Base-by-base conservation (phyloP, 1,140 invertebrate species). In the Nasonia longicornis region DNA sequence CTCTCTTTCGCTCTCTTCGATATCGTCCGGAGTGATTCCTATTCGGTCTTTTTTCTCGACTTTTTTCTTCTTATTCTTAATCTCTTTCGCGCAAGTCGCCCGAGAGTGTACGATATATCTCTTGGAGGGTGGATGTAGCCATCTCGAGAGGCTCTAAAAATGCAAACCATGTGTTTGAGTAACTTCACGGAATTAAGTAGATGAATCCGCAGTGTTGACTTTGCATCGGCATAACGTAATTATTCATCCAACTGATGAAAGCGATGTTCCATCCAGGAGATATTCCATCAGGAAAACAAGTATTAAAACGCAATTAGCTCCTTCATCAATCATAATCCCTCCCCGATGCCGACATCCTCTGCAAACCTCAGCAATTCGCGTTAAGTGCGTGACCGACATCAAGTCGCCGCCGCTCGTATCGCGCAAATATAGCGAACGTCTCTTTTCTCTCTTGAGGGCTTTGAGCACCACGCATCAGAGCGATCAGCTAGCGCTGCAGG, bases 61-160 rank as follows among this genome's bases (percentile, higher is more conserved):
- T 14, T 78, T 69, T 48, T 69, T 69, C 22, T 45, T 67, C 38
- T 77, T 77, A 64, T 74, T 82, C 48, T 76, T 80, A 52, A 66
- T 76, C 69, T 83, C 42, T 77, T 29, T 12, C 42, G 11, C 66
- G 26, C 66, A 38, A 14, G 14, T n/a, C 20, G 52, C 52, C 6
- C 16, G 52, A n/a, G 16, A 58, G 52, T n/a, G 6, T 16, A 52
- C 16, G 12, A n/a, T 58, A 58, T 58, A 16, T 20, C 52, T 58
- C 52, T 16, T 20, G 14, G 20, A 1, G 11, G 12, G 3, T 14
- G 42, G 42, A 20, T 58, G 20, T 7, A n/a, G n/a, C 52, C 20
- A n/a, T 58, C 16, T 58, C 4, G 52, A 20, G 4, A 58, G 48
- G 4, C 38, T 11, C 63, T 26, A 67, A 45, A 77, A 69, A 48